Base-by-base conservation (phyloP, 2,888 invertebrate genomes). In the Eristalis arbustorum region DNA sequence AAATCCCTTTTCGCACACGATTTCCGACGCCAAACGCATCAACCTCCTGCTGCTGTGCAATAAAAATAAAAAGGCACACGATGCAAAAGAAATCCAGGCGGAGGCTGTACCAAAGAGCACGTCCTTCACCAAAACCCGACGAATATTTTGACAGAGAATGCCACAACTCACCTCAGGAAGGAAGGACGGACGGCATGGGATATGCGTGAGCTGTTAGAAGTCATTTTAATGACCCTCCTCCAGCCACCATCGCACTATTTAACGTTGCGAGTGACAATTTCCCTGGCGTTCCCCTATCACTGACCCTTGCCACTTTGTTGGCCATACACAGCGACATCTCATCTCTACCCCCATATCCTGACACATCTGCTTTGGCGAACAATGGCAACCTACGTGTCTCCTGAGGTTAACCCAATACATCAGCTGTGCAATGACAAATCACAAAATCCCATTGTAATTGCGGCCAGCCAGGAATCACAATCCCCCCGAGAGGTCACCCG, bases 341-440 rank as follows among this genome's bases (percentile, higher is more conserved):
- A 8, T n/a, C 49, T 6, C 6, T 49, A 49, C 49, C 49, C 49
- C 49, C 49, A 49, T 49, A 49, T 18, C 49, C 8, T 49, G 49
- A 18, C 49, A 49, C 49, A 49, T 59, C 59, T 59, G 25, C 23
- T 23, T 3, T 14, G 25, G 11, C 11, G 13, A 13, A 59, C 59
- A 28, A 59, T 28, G 13, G 1, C 25, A 3, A 13, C 3, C 64
- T 18, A 11, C 64, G 5, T 23, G 37, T 56, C 62, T 28, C 4
- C n/a, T 23, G 59, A 25, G 57, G 37, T n/a, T 34, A 75, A 59
- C 57, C 78, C 23, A 61, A 68, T 49, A 49, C 42, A 56, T 77
- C 85, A 82, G 85, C 85, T 82, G 85, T 82, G 85, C 59, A 78
- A 77, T 85, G 77, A 82, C 82, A 74, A 49, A 56, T 66, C 77